Percentiles rank a stretch among this genome's conserved stretches.
These are phyloP conservation scores for Punctoribates punctum DNA, from an alignment of 2,888 invertebrate genomes.

Conservation along the genomic window DNA sequence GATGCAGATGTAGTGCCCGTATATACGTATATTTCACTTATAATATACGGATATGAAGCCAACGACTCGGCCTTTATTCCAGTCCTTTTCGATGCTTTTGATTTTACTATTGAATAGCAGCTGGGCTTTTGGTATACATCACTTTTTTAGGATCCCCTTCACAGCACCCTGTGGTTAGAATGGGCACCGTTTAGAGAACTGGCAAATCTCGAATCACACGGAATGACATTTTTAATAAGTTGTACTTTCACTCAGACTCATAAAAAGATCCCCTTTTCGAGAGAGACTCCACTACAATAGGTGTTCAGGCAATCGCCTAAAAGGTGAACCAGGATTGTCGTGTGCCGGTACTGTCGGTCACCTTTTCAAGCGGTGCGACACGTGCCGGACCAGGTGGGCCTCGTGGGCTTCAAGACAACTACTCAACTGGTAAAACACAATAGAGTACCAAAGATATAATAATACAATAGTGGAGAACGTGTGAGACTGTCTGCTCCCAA, in stretches of 20 bases:
- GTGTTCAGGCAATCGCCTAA: slow-evolving; percentile 27
- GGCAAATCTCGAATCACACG: slow-evolving; percentile 12
- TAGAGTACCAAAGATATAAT: slow-evolving; percentile 9
- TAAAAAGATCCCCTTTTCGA: slow-evolving; percentile 5
- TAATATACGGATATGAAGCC: not conserved
- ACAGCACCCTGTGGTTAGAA: slow-evolving; percentile 26
- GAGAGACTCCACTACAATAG: slow-evolving; percentile 27
- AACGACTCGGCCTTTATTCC: slow-evolving; percentile 12
- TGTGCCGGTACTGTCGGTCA: slow-evolving; percentile 33
- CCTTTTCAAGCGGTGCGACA: slow-evolving; percentile 30
- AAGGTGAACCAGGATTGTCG: slow-evolving; percentile 32
- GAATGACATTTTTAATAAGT: slow-evolving; percentile 31
- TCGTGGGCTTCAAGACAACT: not conserved
- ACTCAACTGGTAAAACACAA: not conserved
- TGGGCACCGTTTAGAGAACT: not conserved
- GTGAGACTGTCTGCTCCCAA: slow-evolving; percentile 26
- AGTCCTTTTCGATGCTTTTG: slow-evolving; percentile 2
- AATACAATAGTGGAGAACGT: slow-evolving; percentile 23
- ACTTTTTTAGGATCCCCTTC: slow-evolving; percentile 24
- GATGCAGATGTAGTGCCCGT: slow-evolving; percentile 22
- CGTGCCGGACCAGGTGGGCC: slow-evolving; percentile 33
- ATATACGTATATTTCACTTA: slow-evolving; percentile 1
- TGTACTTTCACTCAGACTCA: not conserved
- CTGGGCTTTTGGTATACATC: slow-evolving; percentile 12
- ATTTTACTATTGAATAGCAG: slow-evolving; percentile 12